These are phyloP conservation scores for Hofmannophila pseudospretella DNA, from an alignment of 2,888 invertebrate species.

Conservation along the genomic window DNA sequence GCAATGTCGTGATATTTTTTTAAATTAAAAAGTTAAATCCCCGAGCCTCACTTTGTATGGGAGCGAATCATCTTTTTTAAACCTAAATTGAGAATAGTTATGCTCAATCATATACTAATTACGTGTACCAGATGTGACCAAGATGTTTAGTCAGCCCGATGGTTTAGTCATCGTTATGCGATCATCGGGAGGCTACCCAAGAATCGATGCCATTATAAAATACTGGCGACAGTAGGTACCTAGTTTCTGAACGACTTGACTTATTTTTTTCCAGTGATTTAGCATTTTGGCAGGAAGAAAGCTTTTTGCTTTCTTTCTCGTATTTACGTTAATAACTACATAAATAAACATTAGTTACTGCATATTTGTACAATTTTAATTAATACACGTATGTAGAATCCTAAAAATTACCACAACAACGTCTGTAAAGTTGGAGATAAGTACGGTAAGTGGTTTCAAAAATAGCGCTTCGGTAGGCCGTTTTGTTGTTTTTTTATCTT, in stretches of 20 bases:
- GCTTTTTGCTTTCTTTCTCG: neutral
- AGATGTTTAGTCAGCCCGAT: no score
- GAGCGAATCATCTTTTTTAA: no score
- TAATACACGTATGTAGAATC: neutral
- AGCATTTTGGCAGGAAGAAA: neutral
- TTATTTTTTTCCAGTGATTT: neutral
- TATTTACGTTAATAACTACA: neutral
- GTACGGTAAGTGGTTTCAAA: slow-evolving; percentile 31
- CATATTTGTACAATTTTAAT: neutral
- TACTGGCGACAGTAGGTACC: no score
- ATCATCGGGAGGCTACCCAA: no score
- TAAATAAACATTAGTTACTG: neutral
- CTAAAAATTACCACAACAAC: neutral
- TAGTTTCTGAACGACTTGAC: slow-evolving; percentile 17
- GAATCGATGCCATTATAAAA: no score
- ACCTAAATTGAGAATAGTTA: no score
- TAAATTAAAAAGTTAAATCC: no score
- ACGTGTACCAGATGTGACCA: no score
- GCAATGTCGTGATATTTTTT: no score
- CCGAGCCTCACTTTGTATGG: no score
- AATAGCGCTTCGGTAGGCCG: slow-evolving; percentile 25
- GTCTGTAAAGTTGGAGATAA: neutral
- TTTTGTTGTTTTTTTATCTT: slow-evolving; percentile 19
- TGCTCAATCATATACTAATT: no score
- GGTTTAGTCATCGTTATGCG: no score